Conservation (phyloP, 2,888 invertebrate species). For the Himalopsyche kuldschensis region DNA sequence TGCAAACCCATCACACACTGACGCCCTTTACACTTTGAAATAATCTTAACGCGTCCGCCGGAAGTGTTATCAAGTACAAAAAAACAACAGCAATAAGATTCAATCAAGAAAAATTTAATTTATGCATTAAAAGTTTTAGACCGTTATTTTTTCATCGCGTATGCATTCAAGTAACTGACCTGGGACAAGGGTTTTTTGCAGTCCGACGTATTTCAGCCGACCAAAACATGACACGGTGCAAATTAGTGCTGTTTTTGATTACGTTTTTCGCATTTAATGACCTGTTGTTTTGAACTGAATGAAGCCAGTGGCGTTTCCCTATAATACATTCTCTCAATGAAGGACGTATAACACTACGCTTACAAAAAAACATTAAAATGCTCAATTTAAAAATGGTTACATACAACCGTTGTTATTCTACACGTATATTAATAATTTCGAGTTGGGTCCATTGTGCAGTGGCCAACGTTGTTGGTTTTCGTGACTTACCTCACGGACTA, state of each 20-base stretch:
- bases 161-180: not conserved
- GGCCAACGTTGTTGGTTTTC: too few relatives aligned
- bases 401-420: too few relatives aligned
- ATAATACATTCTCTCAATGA: not conserved
- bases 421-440: too few relatives aligned
- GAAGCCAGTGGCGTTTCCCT: not conserved
- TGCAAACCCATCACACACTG: too few relatives aligned
- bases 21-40: not conserved
- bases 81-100: not conserved
- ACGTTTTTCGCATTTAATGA: not conserved
- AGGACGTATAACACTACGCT: too few relatives aligned
- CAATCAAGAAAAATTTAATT: not conserved
- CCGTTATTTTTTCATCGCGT: not conserved
- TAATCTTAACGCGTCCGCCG: not conserved
- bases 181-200: not conserved
- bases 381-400: too few relatives aligned
- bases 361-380: too few relatives aligned
- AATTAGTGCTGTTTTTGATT: not conserved
- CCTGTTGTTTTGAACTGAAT: not conserved
- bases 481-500: too few relatives aligned
- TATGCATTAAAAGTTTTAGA: not conserved
- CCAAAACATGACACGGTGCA: not conserved
- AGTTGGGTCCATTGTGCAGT: too few relatives aligned
- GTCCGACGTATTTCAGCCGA: not conserved
- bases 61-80: not conserved